Evolutionary conservation across 2,797 vertebrate species (phyloP), one percentile per base, ranked within the genome.

Genomic region (Sebastes cheni): DNA sequence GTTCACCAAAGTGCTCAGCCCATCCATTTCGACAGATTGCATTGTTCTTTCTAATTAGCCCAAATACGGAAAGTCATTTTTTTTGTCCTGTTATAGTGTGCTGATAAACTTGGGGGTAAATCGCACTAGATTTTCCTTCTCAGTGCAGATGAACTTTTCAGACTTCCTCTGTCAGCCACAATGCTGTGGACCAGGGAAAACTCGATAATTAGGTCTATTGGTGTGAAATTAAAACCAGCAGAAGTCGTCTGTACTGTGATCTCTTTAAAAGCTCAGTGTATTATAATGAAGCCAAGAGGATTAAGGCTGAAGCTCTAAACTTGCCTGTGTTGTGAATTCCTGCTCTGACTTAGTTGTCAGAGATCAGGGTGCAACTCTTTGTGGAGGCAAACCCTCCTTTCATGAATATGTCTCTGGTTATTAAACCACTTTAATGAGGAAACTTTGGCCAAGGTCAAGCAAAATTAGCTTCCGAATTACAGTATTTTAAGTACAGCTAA

Each of bases 161-260:
- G 87, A 91, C 90, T 90, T 89, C 82, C 88, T 88, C 92, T 91
- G 92, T 94, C 92, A 93, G 82, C 90, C 89, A 92, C 90, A 89
- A 91, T 88, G 91, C 90, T 13, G 84, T 64, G 87, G 93, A 92
- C 88, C 88, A 82, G 90, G 88, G 86, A 86, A 83, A 92, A 89
- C 93, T 83, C 91, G 86, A 92, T 96, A 96, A 96, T 96, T 95
- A 95, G 93, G 90, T 95, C 93, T 95, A 94, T 95, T 95, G 94
- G 93, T 95, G 94, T 96, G 94, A 96, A 96, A 95, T 95, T 92
- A 94, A 95, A 94, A 93, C 85, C 88, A 91, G 92, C 92, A 91
- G 88, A 94, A 95, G 93, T 95, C 91, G 92, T 94, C 89, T 90
- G 89, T 83, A 80, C 93, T 94, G 91, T 95, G 95, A 96, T 96